These are phyloP conservation scores for Ostrea edulis DNA, from an alignment of 1,140 invertebrate genomes.

Conservation along the genomic window DNA sequence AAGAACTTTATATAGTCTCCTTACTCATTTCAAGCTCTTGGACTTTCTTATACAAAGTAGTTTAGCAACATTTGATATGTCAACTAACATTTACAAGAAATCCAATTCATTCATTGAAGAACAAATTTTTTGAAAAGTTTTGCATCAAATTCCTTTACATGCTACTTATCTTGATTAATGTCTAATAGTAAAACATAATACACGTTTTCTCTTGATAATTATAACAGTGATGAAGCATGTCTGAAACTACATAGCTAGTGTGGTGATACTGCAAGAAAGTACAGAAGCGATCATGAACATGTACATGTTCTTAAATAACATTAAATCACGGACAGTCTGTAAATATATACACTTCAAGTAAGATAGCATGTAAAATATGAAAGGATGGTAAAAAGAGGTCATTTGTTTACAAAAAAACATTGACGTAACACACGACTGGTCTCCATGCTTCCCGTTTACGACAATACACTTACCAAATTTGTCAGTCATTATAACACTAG, in stretches of 20 bases:
- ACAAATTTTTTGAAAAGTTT: no score
- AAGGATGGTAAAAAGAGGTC: conserved; percentile 36
- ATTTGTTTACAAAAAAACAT: conserved; percentile 42
- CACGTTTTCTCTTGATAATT: neutral
- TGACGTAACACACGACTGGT: conserved; percentile 3
- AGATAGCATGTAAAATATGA: neutral
- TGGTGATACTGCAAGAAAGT: neutral
- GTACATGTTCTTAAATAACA: neutral
- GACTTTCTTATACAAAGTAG: no score
- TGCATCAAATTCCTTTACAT: no score
- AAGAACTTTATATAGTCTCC: no score
- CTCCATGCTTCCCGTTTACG: neutral
- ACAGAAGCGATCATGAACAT: neutral
- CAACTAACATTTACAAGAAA: no score
- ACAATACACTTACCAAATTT: conserved; percentile 21
- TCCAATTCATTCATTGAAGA: no score
- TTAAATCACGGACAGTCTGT: neutral
- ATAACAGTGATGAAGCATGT: neutral
- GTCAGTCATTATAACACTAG: conserved; percentile 24
- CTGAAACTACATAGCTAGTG: neutral
- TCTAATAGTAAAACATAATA: neutral
- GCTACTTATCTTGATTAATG: no score
- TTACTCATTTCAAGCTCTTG: no score
- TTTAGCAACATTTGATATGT: no score
- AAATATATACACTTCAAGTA: neutral